Evolutionary conservation across 2,888 invertebrate species (phyloP).

Genomic region (Timema podura): DNA sequence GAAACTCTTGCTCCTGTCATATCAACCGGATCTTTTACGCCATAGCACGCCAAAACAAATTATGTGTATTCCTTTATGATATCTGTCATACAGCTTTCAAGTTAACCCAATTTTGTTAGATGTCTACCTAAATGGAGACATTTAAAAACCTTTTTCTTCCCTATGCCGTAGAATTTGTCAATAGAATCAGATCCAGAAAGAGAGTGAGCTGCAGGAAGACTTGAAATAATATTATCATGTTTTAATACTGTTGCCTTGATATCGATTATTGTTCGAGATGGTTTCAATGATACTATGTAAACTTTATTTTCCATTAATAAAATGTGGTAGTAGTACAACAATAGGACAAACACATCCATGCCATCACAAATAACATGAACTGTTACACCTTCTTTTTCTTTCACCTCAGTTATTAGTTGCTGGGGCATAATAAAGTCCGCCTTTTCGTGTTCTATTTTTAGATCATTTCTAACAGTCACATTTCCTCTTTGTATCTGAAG

Average conservation of each 20-base stretch:
- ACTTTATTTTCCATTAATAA: neutral
- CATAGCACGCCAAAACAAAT: neutral
- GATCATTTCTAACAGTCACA: neutral
- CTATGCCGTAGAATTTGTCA: neutral
- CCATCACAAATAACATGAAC: neutral
- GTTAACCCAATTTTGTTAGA: neutral
- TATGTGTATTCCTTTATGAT: neutral
- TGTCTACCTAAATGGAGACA: neutral
- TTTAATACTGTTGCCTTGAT: slow-evolving; percentile 1
- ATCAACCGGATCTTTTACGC: neutral
- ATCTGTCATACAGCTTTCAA: neutral
- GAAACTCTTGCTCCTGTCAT: neutral
- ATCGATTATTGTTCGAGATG: neutral
- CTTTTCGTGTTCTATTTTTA: neutral
- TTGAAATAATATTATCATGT: slow-evolving; percentile 4
- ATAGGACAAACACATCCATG: slow-evolving; percentile 1
- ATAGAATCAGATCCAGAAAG: slow-evolving; percentile 1
- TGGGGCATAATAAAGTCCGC: neutral
- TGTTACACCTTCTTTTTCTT: neutral
- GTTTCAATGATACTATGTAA: neutral
- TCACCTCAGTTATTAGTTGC: neutral
- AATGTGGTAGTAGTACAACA: neutral
- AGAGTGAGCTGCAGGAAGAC: slow-evolving; percentile 7
- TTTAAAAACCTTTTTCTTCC: neutral
- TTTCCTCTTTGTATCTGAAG: neutral